Evolutionary conservation across 2,888 invertebrate species (phyloP).

Genomic region (Biston stratarius): DNA sequence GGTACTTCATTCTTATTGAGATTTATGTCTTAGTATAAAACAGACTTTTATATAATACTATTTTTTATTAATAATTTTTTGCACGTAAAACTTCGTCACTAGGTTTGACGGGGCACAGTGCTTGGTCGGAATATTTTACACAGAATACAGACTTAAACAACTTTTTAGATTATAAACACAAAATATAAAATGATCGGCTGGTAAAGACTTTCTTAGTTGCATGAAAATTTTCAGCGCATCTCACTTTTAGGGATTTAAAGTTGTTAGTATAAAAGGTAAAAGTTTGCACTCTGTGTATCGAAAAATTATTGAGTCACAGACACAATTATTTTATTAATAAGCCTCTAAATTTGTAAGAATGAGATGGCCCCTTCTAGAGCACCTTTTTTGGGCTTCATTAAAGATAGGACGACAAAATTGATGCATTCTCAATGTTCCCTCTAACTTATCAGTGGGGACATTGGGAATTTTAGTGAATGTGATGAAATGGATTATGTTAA

Average conservation of each 20-base stretch:
- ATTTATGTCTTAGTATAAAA: conserved; percentile 61
- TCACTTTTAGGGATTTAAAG: neutral
- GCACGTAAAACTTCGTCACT: conserved; percentile 66
- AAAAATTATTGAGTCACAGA: neutral
- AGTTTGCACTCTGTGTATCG: conserved; percentile 9
- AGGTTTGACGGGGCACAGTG: conserved; percentile 63
- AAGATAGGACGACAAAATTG: conserved; percentile 18
- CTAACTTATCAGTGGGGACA: too few species aligned
- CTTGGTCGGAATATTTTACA: conserved; percentile 32
- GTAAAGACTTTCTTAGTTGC: conserved; percentile 1
- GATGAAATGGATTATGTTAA: conserved; percentile 12
- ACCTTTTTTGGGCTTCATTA: conserved; percentile 8
- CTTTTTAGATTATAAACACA: neutral
- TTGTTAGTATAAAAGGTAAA: neutral
- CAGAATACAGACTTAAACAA: conserved; percentile 6
- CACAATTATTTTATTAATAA: conserved; percentile 41
- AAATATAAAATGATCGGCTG: neutral
- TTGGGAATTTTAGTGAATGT: neutral
- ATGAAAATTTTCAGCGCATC: conserved; percentile 8
- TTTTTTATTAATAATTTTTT: conserved; percentile 58
- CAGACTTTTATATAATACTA: conserved; percentile 71
- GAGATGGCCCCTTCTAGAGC: conserved; percentile 39
- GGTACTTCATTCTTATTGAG: conserved; percentile 73
- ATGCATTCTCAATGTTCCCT: too few species aligned
- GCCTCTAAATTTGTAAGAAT: conserved; percentile 59